Percentiles rank a stretch among this genome's conserved stretches.
phyloP scores from a whole-genome alignment of 2,797 vertebrate species.

The Enteromius mattozi region DNA sequence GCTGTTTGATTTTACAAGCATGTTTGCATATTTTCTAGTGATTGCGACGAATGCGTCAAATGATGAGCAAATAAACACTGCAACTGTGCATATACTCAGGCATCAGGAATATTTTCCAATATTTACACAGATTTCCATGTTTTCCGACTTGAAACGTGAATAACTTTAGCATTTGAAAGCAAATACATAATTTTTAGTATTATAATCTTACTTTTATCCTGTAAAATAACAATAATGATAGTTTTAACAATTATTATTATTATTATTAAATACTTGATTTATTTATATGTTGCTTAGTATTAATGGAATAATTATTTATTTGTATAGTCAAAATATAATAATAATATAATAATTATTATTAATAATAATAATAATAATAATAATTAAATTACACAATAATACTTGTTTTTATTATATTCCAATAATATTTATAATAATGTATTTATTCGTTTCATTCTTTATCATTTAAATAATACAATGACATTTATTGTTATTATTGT shows the following conservation, averaged over 20 bases:
- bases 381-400: background rate
- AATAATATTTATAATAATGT: background rate
- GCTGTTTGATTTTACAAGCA: background rate
- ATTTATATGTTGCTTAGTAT: background rate
- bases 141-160: background rate
- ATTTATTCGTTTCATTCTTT: background rate
- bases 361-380: background rate
- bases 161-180: no score
- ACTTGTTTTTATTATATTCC: background rate
- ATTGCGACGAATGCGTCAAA: background rate
- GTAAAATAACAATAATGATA: background rate
- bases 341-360: background rate
- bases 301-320: background rate
- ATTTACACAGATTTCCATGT: background rate
- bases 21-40: background rate
- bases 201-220: background rate
- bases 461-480: background rate
- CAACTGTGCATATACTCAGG: background rate
- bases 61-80: background rate
- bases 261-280: background rate
- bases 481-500: background rate
- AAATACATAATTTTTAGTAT: background rate
- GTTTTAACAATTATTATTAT: background rate
- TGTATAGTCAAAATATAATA: background rate
- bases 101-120: background rate